phyloP scores from a whole-genome alignment of 2,797 vertebrate genomes.

The Huso huso region DNA sequence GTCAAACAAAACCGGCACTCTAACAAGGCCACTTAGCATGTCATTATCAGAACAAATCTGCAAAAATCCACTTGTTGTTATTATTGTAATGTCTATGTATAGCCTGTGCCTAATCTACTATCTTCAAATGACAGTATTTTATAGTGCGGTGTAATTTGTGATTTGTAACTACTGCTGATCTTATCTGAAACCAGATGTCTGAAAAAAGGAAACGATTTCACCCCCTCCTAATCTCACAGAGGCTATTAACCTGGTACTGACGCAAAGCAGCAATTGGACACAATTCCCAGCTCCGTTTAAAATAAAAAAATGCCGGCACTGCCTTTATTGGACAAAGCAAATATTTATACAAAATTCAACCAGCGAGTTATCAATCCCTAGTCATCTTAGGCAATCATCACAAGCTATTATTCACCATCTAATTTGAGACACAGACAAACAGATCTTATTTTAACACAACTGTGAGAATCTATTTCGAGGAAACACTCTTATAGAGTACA shows the following conservation, averaged over 20 bases:
- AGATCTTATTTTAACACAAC: slow-evolving; percentile 1
- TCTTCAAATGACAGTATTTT: slow-evolving; percentile 67
- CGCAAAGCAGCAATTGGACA: slow-evolving; percentile 52
- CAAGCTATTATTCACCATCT: slow-evolving; percentile 45
- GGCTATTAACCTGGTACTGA: slow-evolving; percentile 67
- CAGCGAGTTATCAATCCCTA: slow-evolving; percentile 50
- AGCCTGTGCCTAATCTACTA: slow-evolving; percentile 63
- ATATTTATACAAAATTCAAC: slow-evolving; percentile 52
- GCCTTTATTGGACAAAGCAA: slow-evolving; percentile 47
- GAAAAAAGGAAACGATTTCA: slow-evolving; percentile 64
- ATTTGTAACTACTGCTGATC: slow-evolving; percentile 80
- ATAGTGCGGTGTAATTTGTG: slow-evolving; percentile 76
- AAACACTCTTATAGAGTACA: background rate
- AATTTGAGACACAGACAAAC: slow-evolving; percentile 32
- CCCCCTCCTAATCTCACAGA: slow-evolving; percentile 51
- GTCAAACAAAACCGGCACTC: background rate
- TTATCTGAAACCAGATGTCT: slow-evolving; percentile 88
- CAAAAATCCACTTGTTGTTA: slow-evolving; percentile 19
- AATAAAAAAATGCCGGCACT: slow-evolving; percentile 50
- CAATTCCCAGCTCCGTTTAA: slow-evolving; percentile 46
- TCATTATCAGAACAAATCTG: background rate
- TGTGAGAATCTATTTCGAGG: background rate
- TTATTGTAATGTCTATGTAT: slow-evolving; percentile 54
- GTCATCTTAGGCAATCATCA: slow-evolving; percentile 32
- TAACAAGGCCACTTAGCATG: background rate